These are phyloP conservation scores for Cosmia pyralina DNA, from an alignment of 2,888 invertebrate species.

Conservation along the genomic window DNA sequence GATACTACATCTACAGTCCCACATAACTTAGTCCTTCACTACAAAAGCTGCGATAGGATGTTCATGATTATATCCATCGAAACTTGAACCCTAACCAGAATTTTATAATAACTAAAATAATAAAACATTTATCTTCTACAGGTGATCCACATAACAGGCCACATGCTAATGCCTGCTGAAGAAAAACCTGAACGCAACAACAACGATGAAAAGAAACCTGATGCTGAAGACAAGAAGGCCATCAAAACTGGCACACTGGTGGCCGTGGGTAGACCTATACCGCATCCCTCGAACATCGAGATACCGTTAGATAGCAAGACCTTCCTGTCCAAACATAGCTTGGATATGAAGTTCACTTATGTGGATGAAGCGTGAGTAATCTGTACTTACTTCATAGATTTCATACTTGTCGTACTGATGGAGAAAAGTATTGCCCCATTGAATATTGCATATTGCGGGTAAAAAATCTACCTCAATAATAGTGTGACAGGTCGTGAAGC, in stretches of 20 bases:
- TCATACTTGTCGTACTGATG: background rate
- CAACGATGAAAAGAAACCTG: conserved; percentile 81
- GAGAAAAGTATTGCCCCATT: background rate
- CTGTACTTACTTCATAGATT: background rate
- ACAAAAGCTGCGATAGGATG: background rate
- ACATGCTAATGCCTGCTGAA: conserved; percentile 90
- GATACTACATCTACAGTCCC: background rate
- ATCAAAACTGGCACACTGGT: conserved; percentile 90
- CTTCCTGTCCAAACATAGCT: conserved; percentile 96
- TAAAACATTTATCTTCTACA: conserved; percentile 74
- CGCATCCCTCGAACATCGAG: conserved; percentile 97
- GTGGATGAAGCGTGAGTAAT: conserved; percentile 97
- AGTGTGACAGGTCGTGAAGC: conserved; percentile 1
- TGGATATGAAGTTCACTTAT: conserved; percentile 98
- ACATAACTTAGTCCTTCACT: background rate
- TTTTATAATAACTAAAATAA: background rate
- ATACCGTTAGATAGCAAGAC: conserved; percentile 96
- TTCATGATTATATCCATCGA: background rate
- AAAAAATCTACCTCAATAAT: background rate
- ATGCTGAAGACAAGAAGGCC: conserved; percentile 72
- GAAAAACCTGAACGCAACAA: conserved; percentile 71
- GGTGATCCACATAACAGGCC: conserved; percentile 97
- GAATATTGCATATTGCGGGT: background rate
- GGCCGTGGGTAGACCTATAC: conserved; percentile 95
- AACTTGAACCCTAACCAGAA: background rate